Evolutionary conservation across 2,113 vertebrate species (phyloP).

Genomic region (Raphicerus campestris): DNA sequence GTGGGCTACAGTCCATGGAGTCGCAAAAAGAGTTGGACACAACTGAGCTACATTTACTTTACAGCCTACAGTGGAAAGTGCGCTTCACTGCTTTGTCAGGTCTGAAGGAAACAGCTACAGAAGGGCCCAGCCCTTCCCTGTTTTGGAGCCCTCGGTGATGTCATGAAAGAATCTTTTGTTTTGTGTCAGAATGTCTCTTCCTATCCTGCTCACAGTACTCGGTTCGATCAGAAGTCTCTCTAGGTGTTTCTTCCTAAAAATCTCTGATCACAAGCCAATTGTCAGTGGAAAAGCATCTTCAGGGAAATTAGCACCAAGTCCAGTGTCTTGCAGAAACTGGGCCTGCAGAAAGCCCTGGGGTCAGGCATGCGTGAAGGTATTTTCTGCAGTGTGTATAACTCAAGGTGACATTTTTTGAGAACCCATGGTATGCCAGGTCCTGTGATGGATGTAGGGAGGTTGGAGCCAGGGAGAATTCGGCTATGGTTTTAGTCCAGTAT

Average conservation of each 20-base stretch:
- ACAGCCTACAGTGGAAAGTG: not conserved
- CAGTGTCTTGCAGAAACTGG: not conserved
- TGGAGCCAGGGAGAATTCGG: not conserved
- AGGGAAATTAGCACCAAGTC: not conserved
- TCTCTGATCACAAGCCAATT: not conserved
- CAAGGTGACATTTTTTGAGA: not conserved
- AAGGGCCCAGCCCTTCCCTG: not conserved
- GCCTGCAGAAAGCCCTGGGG: not conserved
- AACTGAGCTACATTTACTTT: too few species aligned
- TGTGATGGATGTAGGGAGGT: not conserved
- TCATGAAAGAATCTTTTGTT: not conserved
- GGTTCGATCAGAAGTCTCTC: not conserved
- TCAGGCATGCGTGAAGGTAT: not conserved
- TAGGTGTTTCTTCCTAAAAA: not conserved
- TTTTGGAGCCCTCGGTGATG: not conserved
- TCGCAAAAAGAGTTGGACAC: too few species aligned
- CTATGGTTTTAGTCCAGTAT: not conserved
- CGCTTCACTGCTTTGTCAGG: not conserved
- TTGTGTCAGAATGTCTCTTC: not conserved
- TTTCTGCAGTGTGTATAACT: not conserved
- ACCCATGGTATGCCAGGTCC: not conserved
- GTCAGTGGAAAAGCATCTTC: not conserved
- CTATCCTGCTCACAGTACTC: not conserved
- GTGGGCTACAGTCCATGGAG: too few species aligned
- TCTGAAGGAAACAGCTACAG: not conserved